Evolutionary conservation across 2,888 invertebrate genomes (phyloP), one percentile per base, ranked within the genome.

Genomic region (Tetragnatha montana): DNA sequence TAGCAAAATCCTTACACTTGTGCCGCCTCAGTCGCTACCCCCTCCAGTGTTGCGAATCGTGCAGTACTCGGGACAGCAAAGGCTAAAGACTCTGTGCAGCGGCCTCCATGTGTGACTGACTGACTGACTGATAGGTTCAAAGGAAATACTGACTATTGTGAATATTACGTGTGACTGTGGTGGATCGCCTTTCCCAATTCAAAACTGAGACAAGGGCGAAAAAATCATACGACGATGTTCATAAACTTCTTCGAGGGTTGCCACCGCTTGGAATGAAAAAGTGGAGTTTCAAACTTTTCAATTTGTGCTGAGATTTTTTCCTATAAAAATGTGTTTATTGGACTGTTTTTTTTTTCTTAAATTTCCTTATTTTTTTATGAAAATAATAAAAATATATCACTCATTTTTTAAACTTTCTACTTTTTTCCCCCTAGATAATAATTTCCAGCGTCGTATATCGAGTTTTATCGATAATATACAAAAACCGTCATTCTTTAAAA

Each of bases 11-110:
- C 84, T 96, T 98, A 96, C 97, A 97, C 93, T 95, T 98, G 95
- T 98, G 98, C 94, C 96, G 96, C 83, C 95, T 97, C 92, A 95
- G 96, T 92, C 95, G 96, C 71, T 98, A 97, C 94, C 96, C 96
- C 93, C 95, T 96, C 93, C 97, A 97, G 93, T 98, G 98, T 94
- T 98, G 98, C 95, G 95, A 96, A 92, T 96, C 97, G 85, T 98
- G 98, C 94, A 94, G 92, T 22, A 70, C 51, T 50, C n/a, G 89
- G 81, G 76, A 76, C 76, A 85, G 81, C 35, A 88, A 74, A 74
- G 80, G 86, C 74, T 86, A 80, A 80, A 69, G 74, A 86, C 35
- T 74, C 19, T 60, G 50, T 19, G 71, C 50, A 71, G 71, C 85
- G 85, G 71, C 71, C 51, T 12, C 60, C 68, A 79, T 47, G 35